These are phyloP conservation scores for Vireo altiloquus DNA, from an alignment of 2,113 vertebrate species.

Conservation along the genomic window DNA sequence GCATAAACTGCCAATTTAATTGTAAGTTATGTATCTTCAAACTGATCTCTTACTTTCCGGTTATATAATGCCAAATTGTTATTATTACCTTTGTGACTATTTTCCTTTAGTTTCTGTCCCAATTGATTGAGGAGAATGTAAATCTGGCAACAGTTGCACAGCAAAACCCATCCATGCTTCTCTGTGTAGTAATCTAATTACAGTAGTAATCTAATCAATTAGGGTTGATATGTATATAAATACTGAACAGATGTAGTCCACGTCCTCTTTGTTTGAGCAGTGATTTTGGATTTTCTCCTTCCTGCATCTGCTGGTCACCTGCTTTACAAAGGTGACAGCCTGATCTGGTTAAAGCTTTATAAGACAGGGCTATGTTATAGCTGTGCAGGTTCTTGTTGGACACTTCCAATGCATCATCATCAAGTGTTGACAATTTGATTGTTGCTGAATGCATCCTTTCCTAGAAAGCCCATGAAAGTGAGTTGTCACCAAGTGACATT, in stretches of 20 bases:
- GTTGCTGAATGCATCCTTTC: accelerated
- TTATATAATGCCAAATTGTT: not conserved
- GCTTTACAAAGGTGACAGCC: not conserved
- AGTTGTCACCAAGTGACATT: not conserved
- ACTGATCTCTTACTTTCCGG: not conserved
- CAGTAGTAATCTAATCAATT: not conserved
- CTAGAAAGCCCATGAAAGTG: not conserved
- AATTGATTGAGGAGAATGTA: not conserved
- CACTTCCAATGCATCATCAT: not conserved
- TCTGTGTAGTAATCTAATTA: not conserved
- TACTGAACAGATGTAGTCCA: not conserved
- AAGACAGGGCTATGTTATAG: accelerated
- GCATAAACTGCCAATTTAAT: not conserved
- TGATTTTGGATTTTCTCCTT: not conserved
- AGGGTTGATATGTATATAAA: not conserved
- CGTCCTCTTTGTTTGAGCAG: not conserved
- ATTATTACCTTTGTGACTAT: not conserved
- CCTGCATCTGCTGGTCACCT: not conserved
- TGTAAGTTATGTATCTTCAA: not conserved
- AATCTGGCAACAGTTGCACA: not conserved
- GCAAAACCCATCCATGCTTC: not conserved
- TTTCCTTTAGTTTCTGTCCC: not conserved
- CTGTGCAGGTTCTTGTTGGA: not conserved
- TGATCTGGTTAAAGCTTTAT: not conserved
- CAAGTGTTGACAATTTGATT: not conserved